Base-by-base conservation (phyloP, 2,113 vertebrate genomes). In the Dasyurus viverrinus region DNA sequence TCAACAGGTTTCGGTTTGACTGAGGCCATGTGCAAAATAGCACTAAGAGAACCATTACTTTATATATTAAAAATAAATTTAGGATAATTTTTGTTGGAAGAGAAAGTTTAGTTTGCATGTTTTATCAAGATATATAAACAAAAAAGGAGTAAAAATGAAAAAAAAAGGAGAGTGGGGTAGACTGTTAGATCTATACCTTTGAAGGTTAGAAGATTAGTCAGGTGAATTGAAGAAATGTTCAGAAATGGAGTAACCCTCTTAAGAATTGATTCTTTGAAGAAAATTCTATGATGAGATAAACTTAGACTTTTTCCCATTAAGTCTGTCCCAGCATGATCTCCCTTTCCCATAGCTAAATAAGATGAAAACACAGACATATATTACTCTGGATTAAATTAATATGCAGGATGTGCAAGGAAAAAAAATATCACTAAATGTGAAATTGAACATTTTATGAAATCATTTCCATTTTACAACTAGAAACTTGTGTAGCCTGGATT, bases 341-440 rank as follows among this genome's bases (percentile, higher is more conserved):
- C 2, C 10, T 11, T 0, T 22, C 27, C 36, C 2, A 36, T 68
- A 27, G 10, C 30, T 11, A 68, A 68, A 68, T 36, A 68, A 93
- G 46, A 54, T 54, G 57, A 68, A 93, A 60, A 42, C 22, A 26
- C 53, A 89, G 54, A 10, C 68, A n/a, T 14, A 53, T 89, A 30
- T 27, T 92, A 55, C 1, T 0, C 23, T 89, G 54, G 26, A n/a
- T 54, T 90, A 42, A 6, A 4, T 48, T 93, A 16, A 90, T 27
- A 11, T 2, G 0, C 0, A 47, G 30, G 50, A 89, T 89, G 46
- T 14, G 27, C 52, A 36, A 68, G 60, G 60, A 5, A 14, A 89
- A 57, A 89, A 57, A 46, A 94, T 84, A 90, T 60, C 91, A 93
- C 54, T 90, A 42, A 92, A 92, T 2, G 91, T 48, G 42, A 95